Conservation (phyloP, 2,888 invertebrate genomes). For the Synanthedon formicaeformis region DNA sequence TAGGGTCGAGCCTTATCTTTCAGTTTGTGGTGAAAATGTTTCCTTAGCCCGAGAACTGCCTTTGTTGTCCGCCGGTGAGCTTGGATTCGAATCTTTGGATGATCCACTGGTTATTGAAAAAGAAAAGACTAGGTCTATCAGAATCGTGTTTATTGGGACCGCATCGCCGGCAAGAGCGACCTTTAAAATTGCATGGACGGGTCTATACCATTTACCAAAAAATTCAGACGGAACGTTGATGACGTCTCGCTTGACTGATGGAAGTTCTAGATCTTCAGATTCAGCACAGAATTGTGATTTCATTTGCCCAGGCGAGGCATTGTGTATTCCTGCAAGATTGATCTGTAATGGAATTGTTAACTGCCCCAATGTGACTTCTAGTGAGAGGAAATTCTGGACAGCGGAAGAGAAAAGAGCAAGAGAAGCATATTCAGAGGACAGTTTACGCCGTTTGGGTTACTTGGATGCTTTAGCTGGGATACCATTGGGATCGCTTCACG, state of each 20-base stretch:
- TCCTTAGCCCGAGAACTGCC: slow-evolving; percentile 84
- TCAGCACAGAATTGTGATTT: slow-evolving; percentile 80
- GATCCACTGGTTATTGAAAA: slow-evolving; percentile 70
- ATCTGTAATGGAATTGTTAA: slow-evolving; percentile 91
- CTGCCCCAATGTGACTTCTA: slow-evolving; percentile 79
- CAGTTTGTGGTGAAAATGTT: slow-evolving; percentile 88
- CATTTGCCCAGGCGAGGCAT: slow-evolving; percentile 86
- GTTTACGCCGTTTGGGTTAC: slow-evolving; percentile 70
- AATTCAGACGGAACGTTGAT: slow-evolving; percentile 84
- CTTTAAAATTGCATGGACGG: slow-evolving; percentile 92
- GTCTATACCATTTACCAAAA: slow-evolving; percentile 85
- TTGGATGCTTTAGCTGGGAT: slow-evolving; percentile 54
- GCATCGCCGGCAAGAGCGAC: slow-evolving; percentile 85
- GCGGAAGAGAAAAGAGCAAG: slow-evolving; percentile 61
- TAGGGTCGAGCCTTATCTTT: slow-evolving; percentile 79
- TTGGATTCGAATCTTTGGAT: slow-evolving; percentile 73
- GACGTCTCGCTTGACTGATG: slow-evolving; percentile 80
- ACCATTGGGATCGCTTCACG: slow-evolving; percentile 71
- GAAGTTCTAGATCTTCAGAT: slow-evolving; percentile 34
- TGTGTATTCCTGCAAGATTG: slow-evolving; percentile 85
- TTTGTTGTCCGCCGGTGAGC: slow-evolving; percentile 81
- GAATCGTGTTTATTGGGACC: slow-evolving; percentile 80
- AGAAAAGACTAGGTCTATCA: slow-evolving; percentile 73
- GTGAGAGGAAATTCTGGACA: slow-evolving; percentile 62
- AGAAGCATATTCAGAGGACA: slow-evolving; percentile 71